These are phyloP conservation scores for Sebastes flavidus DNA, from an alignment of 2,797 vertebrate species.

Conservation along the genomic window DNA sequence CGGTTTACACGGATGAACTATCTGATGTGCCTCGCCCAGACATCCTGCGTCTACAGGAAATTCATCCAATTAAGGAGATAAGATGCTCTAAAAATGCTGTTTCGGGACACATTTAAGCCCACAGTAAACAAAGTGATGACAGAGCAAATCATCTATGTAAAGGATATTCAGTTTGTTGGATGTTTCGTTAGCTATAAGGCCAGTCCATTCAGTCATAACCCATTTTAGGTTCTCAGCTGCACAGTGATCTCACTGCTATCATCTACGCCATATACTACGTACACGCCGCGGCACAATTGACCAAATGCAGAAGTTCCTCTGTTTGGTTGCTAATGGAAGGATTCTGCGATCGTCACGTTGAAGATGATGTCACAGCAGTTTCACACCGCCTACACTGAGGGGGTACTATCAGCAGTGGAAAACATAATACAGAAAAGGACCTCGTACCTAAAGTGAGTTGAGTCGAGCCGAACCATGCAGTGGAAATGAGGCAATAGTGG, in stretches of 20 bases:
- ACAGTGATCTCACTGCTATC: background rate
- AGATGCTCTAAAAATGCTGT: constrained; percentile 9
- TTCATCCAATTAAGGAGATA: constrained; percentile 53
- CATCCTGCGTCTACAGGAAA: constrained; percentile 51
- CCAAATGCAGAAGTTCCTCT: background rate
- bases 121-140: constrained; percentile 16
- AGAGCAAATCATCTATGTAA: background rate
- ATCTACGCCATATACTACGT: background rate
- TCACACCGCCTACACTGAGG: too few species aligned
- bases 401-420: too few species aligned
- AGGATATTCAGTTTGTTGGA: background rate
- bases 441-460: too few species aligned
- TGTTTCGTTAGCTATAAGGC: background rate
- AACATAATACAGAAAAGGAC: too few species aligned
- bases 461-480: too few species aligned
- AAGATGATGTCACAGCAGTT: too few species aligned
- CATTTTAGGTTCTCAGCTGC: background rate
- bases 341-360: background rate
- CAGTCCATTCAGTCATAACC: background rate
- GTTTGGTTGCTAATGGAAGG: background rate
- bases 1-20: constrained; percentile 7
- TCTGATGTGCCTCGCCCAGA: constrained; percentile 40
- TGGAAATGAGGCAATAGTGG: background rate
- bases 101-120: background rate
- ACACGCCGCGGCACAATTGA: background rate